Evolutionary conservation across 1,140 invertebrate species (phyloP).

Genomic region (Lepidurus packardi): DNA sequence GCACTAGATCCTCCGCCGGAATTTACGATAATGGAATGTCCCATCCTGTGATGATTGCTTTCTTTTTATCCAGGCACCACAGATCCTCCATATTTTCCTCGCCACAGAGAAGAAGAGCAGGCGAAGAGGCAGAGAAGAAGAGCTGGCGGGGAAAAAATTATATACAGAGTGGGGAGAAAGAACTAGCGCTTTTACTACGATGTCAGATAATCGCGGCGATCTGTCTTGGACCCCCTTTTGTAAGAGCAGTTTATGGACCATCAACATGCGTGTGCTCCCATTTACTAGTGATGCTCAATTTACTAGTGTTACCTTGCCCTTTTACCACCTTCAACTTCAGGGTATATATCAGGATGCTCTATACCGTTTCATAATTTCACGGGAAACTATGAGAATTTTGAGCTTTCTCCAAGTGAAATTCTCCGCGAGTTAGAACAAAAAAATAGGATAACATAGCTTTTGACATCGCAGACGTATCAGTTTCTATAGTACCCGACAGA

Average conservation of each 20-base stretch:
- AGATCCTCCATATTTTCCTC: background rate
- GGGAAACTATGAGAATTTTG: background rate
- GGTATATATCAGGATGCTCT: background rate
- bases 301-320: background rate
- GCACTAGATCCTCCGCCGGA: background rate
- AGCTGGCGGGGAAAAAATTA: background rate
- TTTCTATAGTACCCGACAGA: too few relatives aligned
- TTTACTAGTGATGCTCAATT: too few relatives aligned
- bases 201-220: slow-evolving; percentile 21
- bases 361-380: background rate
- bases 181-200: slow-evolving; percentile 11
- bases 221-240: slow-evolving; percentile 5
- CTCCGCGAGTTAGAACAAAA: too few relatives aligned
- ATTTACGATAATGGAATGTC: slow-evolving; percentile 18
- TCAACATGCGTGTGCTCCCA: background rate
- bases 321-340: background rate
- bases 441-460: too few relatives aligned
- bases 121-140: background rate
- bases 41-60: slow-evolving; percentile 13
- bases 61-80: background rate
- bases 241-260: background rate
- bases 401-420: background rate
- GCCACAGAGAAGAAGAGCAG: background rate
- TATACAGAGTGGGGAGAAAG: background rate
- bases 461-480: too few relatives aligned